Evolutionary conservation across 37 sponge, comb jelly and placozoan species (phyloP).

Genomic region (Beroe forskalii): DNA sequence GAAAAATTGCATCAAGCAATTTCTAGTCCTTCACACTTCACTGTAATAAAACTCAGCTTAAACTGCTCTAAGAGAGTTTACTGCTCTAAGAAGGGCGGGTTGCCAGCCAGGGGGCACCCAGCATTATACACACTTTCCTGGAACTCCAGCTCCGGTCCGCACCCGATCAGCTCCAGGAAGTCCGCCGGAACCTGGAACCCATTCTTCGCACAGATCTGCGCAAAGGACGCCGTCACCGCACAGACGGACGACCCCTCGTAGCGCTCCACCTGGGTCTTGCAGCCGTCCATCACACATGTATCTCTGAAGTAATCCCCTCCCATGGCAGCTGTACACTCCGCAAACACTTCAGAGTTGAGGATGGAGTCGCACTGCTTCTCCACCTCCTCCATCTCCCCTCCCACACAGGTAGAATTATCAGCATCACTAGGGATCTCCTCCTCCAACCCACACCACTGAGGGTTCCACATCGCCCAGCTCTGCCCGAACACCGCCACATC

Average conservation of each 20-base stretch:
- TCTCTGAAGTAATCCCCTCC: not conserved
- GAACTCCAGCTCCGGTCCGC: not conserved
- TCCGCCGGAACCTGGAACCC: not conserved
- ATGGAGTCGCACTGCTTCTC: not conserved
- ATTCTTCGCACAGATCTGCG: not conserved
- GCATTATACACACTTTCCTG: constrained; percentile 5
- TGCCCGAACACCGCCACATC: not conserved
- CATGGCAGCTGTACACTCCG: not conserved
- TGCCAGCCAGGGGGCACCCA: not conserved
- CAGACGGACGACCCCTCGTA: constrained; percentile 22
- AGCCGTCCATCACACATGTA: not conserved
- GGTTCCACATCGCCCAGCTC: not conserved
- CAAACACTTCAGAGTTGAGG: not conserved
- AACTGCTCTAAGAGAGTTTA: too few species aligned
- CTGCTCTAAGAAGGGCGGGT: constrained; percentile 23
- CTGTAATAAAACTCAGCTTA: too few species aligned
- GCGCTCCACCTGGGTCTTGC: not conserved
- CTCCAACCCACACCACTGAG: not conserved
- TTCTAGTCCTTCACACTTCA: too few species aligned
- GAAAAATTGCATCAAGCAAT: too few species aligned
- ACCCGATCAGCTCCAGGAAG: not conserved
- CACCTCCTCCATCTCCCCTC: not conserved
- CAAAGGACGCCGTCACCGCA: not conserved
- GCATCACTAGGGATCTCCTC: not conserved
- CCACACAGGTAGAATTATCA: not conserved